A percentile compares a stretch with the other conserved stretches of the same genome.
Conservation (phyloP, 2,888 invertebrate genomes). For the Allacma fusca region DNA sequence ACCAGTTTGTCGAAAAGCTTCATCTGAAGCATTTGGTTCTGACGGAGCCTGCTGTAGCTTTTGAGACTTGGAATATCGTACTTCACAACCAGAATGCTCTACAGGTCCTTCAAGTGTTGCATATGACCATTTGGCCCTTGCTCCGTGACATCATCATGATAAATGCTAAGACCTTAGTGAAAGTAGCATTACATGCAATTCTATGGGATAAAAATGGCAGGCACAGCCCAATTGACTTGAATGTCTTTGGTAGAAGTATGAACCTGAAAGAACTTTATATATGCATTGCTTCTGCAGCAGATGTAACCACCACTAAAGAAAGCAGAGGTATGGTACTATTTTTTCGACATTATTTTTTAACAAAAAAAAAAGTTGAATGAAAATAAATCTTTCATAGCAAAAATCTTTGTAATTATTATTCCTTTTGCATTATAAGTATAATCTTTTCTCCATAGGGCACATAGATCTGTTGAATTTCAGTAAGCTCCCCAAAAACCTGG, state of each 20-base stretch:
- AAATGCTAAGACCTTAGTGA: slow-evolving; percentile 47
- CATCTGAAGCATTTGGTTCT: slow-evolving; percentile 39
- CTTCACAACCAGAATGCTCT: slow-evolving; percentile 38
- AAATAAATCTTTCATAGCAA: no score
- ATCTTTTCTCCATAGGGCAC: no score
- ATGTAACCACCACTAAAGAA: slow-evolving; percentile 5
- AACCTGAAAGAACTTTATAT: slow-evolving; percentile 47
- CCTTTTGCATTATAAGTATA: no score
- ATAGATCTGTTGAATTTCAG: slow-evolving; percentile 44
- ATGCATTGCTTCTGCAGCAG: slow-evolving; percentile 38
- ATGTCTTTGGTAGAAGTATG: slow-evolving; percentile 42
- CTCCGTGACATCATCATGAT: slow-evolving; percentile 38
- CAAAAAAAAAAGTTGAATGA: no score
- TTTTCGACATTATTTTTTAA: no score
- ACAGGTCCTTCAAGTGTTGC: slow-evolving; percentile 45
- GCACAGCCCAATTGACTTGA: slow-evolving; percentile 30
- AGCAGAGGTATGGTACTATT: neutral
- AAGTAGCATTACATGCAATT: slow-evolving; percentile 46
- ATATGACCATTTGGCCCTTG: slow-evolving; percentile 45
- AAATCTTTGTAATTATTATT: no score
- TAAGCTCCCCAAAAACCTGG: slow-evolving; percentile 39
- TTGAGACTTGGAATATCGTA: slow-evolving; percentile 45
- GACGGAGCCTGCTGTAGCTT: slow-evolving; percentile 44
- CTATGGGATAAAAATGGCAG: slow-evolving; percentile 29
- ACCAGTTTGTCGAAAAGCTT: slow-evolving; percentile 24